Evolutionary conservation across 1,140 invertebrate genomes (phyloP), one percentile per base, ranked within the genome.

Genomic region (Pogonognathellus flavescens): DNA sequence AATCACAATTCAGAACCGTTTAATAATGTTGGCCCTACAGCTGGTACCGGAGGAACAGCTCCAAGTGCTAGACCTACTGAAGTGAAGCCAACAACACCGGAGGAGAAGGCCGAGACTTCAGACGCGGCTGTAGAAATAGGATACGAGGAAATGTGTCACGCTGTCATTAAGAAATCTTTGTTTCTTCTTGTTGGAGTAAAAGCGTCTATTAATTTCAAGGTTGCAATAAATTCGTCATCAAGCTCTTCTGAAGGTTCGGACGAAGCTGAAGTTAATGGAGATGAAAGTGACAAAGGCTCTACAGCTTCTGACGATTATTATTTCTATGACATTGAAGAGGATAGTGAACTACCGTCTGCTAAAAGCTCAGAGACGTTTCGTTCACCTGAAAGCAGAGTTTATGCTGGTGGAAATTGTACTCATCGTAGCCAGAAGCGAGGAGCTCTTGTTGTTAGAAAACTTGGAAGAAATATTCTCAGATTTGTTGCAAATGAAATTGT

Each of bases 341-440:
- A 86, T 53, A 25, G 13, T 60, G 84, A 85, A 53, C 18, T 87
- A 11, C 70, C 86, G 0, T 85, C 83, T 1, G 70, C 70, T 5
- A 84, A 81, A 55, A 81, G 70, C 22, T 88, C 87, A 16, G 87
- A 88, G 10, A 88, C 83, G 10, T 88, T 88, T 76, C 25, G 49
- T 1, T 80, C 85, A 25, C 80, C 85, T 0, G 50, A 82, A 16
- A 66, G 53, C 49, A 25, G 66, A 50, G n/a, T 59, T 4, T 41
- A 57, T 14, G 11, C 31, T 4, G 22, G 16, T 5, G 82, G 16
- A 31, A 66, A 62, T 9, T 25, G 14, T 9, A 6, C n/a, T 0
- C 70, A 49, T 1, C 83, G 72, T 22, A 55, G 70, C 14, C 76
- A 49, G 57, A 81, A n/a, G 1, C 80, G 57, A 41, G 85, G 81